Percentiles rank a stretch among this genome's conserved stretches.
Conservation (phyloP, 2,113 vertebrate genomes). For the Nothoprocta pentlandii region DNA sequence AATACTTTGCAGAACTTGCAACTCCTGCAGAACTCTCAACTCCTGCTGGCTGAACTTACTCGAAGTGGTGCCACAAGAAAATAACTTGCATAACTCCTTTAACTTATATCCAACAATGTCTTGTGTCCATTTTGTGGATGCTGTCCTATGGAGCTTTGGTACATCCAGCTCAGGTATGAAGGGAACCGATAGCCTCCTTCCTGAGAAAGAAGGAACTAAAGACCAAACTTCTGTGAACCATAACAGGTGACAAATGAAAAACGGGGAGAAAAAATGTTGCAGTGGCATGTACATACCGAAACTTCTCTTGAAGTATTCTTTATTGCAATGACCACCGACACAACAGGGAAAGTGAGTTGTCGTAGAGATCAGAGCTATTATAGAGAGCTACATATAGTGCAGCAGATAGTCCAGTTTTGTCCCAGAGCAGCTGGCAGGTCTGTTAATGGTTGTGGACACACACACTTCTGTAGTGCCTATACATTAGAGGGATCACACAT, state of each 20-base stretch:
- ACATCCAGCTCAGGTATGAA: neutral
- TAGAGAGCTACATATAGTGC: accelerated
- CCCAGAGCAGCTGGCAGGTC: neutral
- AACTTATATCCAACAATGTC: neutral
- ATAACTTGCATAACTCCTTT: neutral
- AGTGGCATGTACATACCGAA: neutral
- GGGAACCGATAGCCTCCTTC: neutral
- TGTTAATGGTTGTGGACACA: neutral
- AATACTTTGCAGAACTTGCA: neutral
- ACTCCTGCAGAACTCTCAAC: neutral
- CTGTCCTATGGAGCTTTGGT: neutral
- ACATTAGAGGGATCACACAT: neutral
- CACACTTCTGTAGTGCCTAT: neutral
- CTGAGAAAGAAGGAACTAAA: neutral
- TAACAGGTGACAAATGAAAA: neutral
- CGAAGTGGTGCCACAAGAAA: neutral
- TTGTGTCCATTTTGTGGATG: neutral
- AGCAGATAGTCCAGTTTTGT: neutral
- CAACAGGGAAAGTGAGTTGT: neutral
- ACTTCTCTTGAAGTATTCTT: neutral
- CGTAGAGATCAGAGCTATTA: neutral
- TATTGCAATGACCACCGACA: neutral
- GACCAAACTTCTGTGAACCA: neutral
- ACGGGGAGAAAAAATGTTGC: neutral
- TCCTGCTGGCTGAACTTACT: neutral